Evolutionary conservation across 1,140 invertebrate genomes (phyloP), one percentile per base, ranked within the genome.

Genomic region (Drosophila murphyi): DNA sequence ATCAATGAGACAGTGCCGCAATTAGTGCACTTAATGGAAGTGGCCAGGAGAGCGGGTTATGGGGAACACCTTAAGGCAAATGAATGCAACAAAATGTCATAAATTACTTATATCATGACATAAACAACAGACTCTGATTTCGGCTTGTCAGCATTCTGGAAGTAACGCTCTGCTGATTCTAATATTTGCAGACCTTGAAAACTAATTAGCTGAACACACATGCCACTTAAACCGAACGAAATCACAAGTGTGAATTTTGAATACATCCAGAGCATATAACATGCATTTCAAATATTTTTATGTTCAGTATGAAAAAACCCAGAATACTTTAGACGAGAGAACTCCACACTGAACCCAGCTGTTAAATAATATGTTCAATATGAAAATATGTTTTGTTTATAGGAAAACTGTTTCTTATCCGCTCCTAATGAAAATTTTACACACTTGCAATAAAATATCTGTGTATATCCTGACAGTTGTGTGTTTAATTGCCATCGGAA

Each of bases 1-100:
- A 88, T 88, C 83, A 88, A 89, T 88, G 76, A 79, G 83, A 39
- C 48, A 52, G 12, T 62, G 60, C 76, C 47, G 65, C 78, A 88
- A 88, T 88, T 88, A 89, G 60, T 51, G 6, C 29, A 64, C 47
- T 8, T 32, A 39, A 43, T 35, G 20, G 20, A 20, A 20, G 20
- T 1, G 20, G 45, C 50, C 51, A 43, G 31, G 51, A n/a, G 31
- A 55, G 20, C 6, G 4, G 20, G 10, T 7, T 20, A 3, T 3
- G 10, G 47, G 10, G 2, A 2, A 29, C 2, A 5, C 10, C 61
- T 67, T 47, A 63, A 80, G 83, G 88, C 76, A 87, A 87, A 87
- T 88, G 70, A 88, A 79, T 71, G 64, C 41, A 31, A 59, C 69
- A 83, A 80, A 70, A 76, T 45, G 69, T 54, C 82, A 82, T 82